These are phyloP conservation scores for Pantherophis alleghaniensis DNA, from an alignment of 2,797 vertebrate species.

Conservation along the genomic window DNA sequence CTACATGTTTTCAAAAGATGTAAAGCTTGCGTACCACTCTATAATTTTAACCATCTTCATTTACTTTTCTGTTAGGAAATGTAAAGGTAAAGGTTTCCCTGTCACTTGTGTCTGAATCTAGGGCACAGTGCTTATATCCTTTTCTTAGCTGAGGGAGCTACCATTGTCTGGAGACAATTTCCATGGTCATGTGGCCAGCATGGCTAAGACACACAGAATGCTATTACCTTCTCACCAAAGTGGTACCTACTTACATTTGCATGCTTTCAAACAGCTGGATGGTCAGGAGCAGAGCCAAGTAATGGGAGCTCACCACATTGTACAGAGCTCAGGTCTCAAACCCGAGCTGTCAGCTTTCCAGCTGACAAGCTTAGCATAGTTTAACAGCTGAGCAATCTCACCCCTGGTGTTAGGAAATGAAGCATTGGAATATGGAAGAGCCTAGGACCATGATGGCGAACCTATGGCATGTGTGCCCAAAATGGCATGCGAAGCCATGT, in stretches of 20 bases:
- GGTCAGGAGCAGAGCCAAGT: background rate
- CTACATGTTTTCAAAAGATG: background rate
- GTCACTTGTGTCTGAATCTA: background rate
- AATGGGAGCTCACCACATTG: background rate
- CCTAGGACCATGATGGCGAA: too few species aligned
- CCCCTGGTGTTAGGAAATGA: background rate
- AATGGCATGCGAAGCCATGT: too few species aligned
- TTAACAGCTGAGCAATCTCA: background rate
- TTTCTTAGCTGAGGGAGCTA: background rate
- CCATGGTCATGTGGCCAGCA: background rate
- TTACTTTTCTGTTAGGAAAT: background rate
- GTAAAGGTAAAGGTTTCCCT: background rate
- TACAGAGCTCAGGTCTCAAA: background rate
- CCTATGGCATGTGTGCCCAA: too few species aligned
- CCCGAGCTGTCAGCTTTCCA: background rate
- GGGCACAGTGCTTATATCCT: background rate
- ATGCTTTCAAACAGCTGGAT: background rate
- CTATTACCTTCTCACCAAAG: background rate
- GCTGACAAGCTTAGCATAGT: background rate
- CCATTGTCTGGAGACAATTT: background rate
- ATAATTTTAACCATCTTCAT: background rate
- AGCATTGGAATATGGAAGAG: background rate
- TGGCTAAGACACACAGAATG: background rate
- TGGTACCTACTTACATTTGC: background rate
- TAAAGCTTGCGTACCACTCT: background rate